Base-by-base conservation (phyloP, 2,888 invertebrate genomes). In the Caenorhabditis drosophilae region DNA sequence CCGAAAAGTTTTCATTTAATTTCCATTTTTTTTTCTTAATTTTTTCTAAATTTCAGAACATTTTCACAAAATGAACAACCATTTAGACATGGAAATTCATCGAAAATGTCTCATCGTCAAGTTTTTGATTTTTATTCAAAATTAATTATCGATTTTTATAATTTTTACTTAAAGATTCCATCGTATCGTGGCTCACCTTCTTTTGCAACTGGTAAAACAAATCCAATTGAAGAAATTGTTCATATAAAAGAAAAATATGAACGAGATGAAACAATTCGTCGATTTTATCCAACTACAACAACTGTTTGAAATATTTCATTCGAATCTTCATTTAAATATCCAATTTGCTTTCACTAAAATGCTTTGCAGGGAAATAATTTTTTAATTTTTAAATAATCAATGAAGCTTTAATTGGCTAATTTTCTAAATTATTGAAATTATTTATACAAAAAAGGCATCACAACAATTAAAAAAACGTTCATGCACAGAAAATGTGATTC, bases 191-290 rank as follows among this genome's bases (percentile, higher is more conserved):
- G n/a, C n/a, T n/a, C n/a, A n/a, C n/a, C n/a, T n/a, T n/a, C n/a
- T n/a, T n/a, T n/a, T n/a, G n/a, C n/a, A n/a, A n/a, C n/a, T n/a
- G n/a, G n/a, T n/a, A n/a, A n/a, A n/a, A n/a, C 31, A 31, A 31
- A 31, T 31, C 63, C 63, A 2, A 47, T 26, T 50, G 66, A 66
- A 22, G 66, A 66, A 26, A 46, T 66, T 16, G 48, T 66, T 16
- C 66, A 66, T 25, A 49, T 66, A 25, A 59, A 60, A 56, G 66
- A 66, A 46, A 27, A 51, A 26, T 66, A 60, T 38, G 66, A 66
- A 46, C 42, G 55, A 38, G 66, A 66, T 42, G 66, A 66, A 38
- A 66, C 66, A 18, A 60, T 66, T 36, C 55, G 59, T 23, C 59
- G 66, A 9, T 60, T 56, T 34, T 66, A 46, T 31, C 66, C 66